Evolutionary conservation across 2,113 vertebrate species (phyloP).

Genomic region (Heterochromis multidens): DNA sequence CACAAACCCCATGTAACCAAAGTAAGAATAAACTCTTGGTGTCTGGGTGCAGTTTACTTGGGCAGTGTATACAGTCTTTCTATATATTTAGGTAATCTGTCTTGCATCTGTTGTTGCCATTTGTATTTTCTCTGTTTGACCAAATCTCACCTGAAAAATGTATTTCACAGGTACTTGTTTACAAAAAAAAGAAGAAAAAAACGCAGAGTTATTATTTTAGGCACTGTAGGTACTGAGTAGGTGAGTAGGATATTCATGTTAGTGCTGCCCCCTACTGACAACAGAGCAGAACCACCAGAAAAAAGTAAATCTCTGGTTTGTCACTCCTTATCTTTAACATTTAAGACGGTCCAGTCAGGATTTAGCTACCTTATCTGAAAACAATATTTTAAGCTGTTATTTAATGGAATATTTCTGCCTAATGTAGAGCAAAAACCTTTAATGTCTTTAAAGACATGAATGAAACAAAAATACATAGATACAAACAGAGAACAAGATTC

Average conservation of each 20-base stretch:
- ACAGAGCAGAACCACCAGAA: background rate
- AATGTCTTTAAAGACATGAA: background rate
- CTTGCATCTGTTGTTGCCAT: background rate
- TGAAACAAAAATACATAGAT: accelerated
- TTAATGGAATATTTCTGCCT: background rate
- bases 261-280: conserved; percentile 35
- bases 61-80: background rate
- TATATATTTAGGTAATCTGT: background rate
- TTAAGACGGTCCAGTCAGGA: background rate
- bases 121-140: background rate
- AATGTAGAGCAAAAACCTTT: background rate
- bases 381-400: background rate
- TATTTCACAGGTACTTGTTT: background rate
- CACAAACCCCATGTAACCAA: background rate
- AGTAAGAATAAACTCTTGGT: background rate
- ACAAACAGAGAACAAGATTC: background rate
- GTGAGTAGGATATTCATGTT: background rate
- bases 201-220: accelerated
- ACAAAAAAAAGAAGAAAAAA: background rate
- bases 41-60: background rate
- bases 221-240: background rate
- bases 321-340: background rate
- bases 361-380: background rate
- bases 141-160: background rate
- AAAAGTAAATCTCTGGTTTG: background rate